Evolutionary conservation across 2,888 invertebrate species (phyloP).

Genomic region (Strigamia transsilvanica): DNA sequence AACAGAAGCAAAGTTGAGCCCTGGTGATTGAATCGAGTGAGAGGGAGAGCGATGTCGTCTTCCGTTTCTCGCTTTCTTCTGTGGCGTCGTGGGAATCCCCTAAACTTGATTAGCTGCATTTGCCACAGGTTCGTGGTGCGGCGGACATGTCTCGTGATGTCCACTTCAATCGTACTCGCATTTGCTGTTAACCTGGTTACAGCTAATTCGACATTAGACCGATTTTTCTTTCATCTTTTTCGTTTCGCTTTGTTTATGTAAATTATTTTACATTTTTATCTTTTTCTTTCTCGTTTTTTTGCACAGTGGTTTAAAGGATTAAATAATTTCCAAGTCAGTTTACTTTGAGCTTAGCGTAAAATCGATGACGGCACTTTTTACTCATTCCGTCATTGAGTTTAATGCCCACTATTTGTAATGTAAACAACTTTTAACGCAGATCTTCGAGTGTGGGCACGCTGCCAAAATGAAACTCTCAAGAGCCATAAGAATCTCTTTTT

Average conservation of each 20-base stretch:
- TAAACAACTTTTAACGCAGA: neutral
- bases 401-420: neutral
- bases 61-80: neutral
- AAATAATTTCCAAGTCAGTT: no score
- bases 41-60: neutral
- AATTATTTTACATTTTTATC: no score
- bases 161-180: neutral
- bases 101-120: conserved; percentile 38
- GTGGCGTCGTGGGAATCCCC: conserved; percentile 37
- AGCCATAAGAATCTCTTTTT: conserved; percentile 11
- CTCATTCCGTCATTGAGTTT: neutral
- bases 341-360: no score
- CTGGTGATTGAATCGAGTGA: conserved; percentile 27
- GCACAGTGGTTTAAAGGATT: no score
- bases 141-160: neutral
- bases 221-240: neutral
- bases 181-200: neutral
- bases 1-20: conserved; percentile 37
- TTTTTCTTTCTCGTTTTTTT: no score
- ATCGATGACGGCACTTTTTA: no score
- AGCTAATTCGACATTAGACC: neutral
- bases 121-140: conserved; percentile 23
- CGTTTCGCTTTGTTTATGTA: neutral
- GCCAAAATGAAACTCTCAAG: conserved; percentile 7
- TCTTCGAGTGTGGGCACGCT: neutral